Percentiles rank a stretch among this genome's conserved stretches.
Conservation (phyloP, 2,113 vertebrate species). For the Galbula dea region DNA sequence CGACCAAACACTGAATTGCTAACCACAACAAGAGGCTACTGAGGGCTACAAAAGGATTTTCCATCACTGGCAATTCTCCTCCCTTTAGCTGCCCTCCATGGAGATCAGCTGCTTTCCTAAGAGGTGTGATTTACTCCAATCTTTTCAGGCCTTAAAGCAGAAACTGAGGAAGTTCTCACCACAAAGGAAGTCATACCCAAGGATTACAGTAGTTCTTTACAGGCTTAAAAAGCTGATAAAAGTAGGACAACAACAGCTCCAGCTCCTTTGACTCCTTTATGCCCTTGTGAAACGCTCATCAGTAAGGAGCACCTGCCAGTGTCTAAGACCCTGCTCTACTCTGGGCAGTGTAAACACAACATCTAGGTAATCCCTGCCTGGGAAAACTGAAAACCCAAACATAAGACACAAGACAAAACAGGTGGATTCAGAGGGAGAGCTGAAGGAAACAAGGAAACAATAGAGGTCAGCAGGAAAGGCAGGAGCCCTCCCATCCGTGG, state of each 20-base stretch:
- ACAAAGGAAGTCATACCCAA: constrained; percentile 9
- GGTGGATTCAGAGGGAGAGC: constrained; percentile 30
- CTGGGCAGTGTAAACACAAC: background rate
- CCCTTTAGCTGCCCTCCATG: background rate
- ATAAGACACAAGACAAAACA: constrained; percentile 31
- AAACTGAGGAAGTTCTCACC: background rate
- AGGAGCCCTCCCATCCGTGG: background rate
- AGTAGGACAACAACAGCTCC: constrained; percentile 2
- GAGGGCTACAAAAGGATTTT: background rate
- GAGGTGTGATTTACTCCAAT: background rate
- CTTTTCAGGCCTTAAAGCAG: background rate
- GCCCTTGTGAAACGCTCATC: background rate
- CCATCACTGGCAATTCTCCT: background rate
- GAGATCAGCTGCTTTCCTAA: background rate
- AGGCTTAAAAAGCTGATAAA: constrained; percentile 25
- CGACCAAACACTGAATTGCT: background rate
- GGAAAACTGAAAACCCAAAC: constrained; percentile 36
- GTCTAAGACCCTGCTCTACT: constrained; percentile 21
- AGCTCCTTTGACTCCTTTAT: constrained; percentile 25
- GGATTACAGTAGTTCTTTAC: constrained; percentile 21
- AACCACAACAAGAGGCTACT: background rate
- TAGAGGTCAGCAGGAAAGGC: constrained; percentile 1
- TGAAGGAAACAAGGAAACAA: constrained; percentile 42
- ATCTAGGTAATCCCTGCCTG: background rate
- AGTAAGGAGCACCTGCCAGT: constrained; percentile 22